Evolutionary conservation across 30 jellyfish, hydroid and myxozoan species (phyloP).

Genomic region (Pelagia noctiluca): DNA sequence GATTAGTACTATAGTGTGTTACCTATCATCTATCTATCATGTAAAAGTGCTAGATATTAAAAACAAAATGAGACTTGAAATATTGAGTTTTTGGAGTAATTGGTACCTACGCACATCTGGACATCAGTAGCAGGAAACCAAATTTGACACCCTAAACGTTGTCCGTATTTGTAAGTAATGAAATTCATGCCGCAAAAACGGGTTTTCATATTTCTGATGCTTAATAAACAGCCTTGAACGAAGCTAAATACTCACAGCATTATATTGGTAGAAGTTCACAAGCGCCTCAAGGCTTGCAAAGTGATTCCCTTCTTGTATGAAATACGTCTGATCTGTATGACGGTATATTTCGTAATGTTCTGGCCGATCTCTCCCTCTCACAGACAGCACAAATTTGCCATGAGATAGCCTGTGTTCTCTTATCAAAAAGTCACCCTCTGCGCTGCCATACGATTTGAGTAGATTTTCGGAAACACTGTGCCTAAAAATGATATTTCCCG

Average conservation of each 20-base stretch:
- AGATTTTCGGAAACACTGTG: background rate
- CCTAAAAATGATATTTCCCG: background rate
- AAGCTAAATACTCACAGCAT: slow-evolving; percentile 9
- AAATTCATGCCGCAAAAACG: no score
- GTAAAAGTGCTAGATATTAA: no score
- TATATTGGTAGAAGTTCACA: slow-evolving; percentile 6
- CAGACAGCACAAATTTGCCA: slow-evolving; percentile 15
- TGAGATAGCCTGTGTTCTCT: slow-evolving; percentile 13
- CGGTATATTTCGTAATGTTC: background rate
- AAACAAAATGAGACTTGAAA: no score
- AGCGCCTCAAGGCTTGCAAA: slow-evolving; percentile 22
- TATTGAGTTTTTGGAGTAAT: no score
- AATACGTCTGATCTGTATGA: background rate
- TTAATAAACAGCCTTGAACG: slow-evolving; percentile 8
- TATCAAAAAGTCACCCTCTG: slow-evolving; percentile 14
- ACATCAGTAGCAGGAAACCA: no score
- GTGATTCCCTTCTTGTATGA: background rate
- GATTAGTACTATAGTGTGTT: no score
- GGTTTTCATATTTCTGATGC: slow-evolving; percentile 8
- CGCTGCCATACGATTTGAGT: background rate
- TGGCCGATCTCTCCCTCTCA: background rate
- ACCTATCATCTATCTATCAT: no score
- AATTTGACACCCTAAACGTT: no score
- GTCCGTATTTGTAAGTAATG: no score
- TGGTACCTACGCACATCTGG: no score